These are phyloP conservation scores for Stomorhina lunata DNA, from an alignment of 2,888 invertebrate species.

Conservation along the genomic window DNA sequence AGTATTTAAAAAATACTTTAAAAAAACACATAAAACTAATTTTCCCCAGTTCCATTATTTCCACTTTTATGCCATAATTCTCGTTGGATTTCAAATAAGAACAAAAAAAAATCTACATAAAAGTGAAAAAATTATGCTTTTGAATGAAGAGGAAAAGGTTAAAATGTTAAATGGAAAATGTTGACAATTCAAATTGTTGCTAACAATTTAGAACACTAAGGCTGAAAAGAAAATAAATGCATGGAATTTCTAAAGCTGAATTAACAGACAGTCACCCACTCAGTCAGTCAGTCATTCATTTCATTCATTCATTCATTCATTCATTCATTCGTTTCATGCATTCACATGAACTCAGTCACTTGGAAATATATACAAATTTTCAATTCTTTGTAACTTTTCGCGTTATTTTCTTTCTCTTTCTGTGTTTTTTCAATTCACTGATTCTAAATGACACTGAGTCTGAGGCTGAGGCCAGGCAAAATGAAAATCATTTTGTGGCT, in stretches of 20 bases:
- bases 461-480: too few species aligned
- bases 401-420: not conserved
- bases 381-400: slow-evolving; percentile 34
- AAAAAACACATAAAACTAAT: too few species aligned
- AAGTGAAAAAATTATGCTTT: not conserved
- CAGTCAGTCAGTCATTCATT: not conserved
- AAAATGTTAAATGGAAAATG: slow-evolving; percentile 57
- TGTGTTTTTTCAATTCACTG: slow-evolving; percentile 7
- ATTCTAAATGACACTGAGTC: slow-evolving; percentile 4
- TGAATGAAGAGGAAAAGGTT: slow-evolving; percentile 48
- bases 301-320: not conserved
- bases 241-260: slow-evolving; percentile 12
- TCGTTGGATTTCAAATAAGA: too few species aligned
- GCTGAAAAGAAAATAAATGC: slow-evolving; percentile 4
- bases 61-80: slow-evolving; percentile 3
- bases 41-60: not conserved
- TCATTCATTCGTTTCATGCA: too few species aligned
- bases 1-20: too few species aligned
- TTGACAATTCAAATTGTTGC: slow-evolving; percentile 63
- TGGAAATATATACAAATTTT: slow-evolving; percentile 54
- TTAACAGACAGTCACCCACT: not conserved
- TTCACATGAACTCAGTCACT: slow-evolving; percentile 9
- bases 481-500: slow-evolving; percentile 33
- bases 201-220: slow-evolving; percentile 59
- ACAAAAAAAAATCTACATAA: slow-evolving; percentile 8